A percentile compares a stretch with the other conserved stretches of the same genome.
Evolutionary conservation across 2,888 invertebrate genomes (phyloP).

Genomic region (Agriopis marginaria): DNA sequence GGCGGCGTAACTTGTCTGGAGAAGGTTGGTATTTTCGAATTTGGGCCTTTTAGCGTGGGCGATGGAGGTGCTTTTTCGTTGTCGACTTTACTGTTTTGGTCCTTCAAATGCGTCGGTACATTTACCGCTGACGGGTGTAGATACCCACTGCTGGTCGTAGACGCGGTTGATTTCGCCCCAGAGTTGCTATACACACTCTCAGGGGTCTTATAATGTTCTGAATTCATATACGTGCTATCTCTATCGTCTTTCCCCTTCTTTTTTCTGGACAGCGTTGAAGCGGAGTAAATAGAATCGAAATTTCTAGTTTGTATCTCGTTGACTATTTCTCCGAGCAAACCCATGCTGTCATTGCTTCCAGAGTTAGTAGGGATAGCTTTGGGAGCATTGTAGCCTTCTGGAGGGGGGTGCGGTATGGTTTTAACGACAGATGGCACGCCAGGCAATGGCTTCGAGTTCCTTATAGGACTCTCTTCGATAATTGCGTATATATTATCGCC

Average conservation of each 20-base stretch:
- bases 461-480: slow-evolving; percentile 91
- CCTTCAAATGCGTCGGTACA: slow-evolving; percentile 82
- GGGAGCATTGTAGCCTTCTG: slow-evolving; percentile 80
- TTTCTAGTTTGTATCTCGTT: slow-evolving; percentile 95
- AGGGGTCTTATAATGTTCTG: slow-evolving; percentile 86
- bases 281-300: slow-evolving; percentile 95
- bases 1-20: slow-evolving; percentile 83
- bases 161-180: slow-evolving; percentile 85
- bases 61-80: slow-evolving; percentile 74
- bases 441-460: slow-evolving; percentile 72
- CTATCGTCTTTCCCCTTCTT: slow-evolving; percentile 83
- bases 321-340: slow-evolving; percentile 94
- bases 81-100: slow-evolving; percentile 60
- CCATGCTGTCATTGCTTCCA: slow-evolving; percentile 90
- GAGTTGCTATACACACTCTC: slow-evolving; percentile 89
- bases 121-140: slow-evolving; percentile 91
- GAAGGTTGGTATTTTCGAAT: slow-evolving; percentile 81
- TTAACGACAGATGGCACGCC: slow-evolving; percentile 68
- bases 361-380: slow-evolving; percentile 76
- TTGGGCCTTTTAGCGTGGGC: slow-evolving; percentile 71
- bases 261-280: slow-evolving; percentile 89
- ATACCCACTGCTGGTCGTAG: slow-evolving; percentile 90
- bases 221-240: slow-evolving; percentile 87
- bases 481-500: slow-evolving; percentile 94
- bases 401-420: slow-evolving; percentile 74